These are phyloP conservation scores for Eudasyphora cyanicolor DNA, from an alignment of 2,888 invertebrate species.

Conservation along the genomic window DNA sequence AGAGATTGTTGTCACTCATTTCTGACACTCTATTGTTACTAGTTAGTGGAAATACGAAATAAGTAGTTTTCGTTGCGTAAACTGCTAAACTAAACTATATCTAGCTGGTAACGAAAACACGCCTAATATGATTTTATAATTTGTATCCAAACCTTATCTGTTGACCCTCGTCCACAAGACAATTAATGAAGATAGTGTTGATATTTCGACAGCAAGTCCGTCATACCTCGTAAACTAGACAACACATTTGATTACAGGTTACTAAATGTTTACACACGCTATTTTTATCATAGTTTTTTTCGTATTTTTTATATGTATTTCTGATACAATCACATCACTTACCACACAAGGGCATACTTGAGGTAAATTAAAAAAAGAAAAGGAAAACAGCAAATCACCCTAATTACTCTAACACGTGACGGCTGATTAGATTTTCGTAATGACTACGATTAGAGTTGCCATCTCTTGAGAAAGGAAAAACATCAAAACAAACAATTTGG, in stretches of 20 bases:
- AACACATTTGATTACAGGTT: background rate
- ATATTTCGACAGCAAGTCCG: background rate
- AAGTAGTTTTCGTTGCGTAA: too few relatives aligned
- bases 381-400: background rate
- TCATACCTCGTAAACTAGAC: background rate
- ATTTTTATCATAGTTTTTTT: background rate
- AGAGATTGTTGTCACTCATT: too few relatives aligned
- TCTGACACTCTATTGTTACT: too few relatives aligned
- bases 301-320: background rate
- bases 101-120: too few relatives aligned
- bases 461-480: too few relatives aligned
- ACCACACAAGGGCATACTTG: background rate
- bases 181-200: background rate
- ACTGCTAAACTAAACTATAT: too few relatives aligned
- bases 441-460: too few relatives aligned
- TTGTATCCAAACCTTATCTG: too few relatives aligned
- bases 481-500: too few relatives aligned
- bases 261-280: background rate
- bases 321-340: background rate
- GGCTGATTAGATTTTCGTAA: slow-evolving; percentile 27
- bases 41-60: too few relatives aligned
- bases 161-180: too few relatives aligned
- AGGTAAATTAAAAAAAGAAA: background rate
- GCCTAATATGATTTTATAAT: too few relatives aligned
- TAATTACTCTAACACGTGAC: slow-evolving; percentile 28